Conservation (phyloP, 1,140 invertebrate species). For the Doryteuthis pealeii region DNA sequence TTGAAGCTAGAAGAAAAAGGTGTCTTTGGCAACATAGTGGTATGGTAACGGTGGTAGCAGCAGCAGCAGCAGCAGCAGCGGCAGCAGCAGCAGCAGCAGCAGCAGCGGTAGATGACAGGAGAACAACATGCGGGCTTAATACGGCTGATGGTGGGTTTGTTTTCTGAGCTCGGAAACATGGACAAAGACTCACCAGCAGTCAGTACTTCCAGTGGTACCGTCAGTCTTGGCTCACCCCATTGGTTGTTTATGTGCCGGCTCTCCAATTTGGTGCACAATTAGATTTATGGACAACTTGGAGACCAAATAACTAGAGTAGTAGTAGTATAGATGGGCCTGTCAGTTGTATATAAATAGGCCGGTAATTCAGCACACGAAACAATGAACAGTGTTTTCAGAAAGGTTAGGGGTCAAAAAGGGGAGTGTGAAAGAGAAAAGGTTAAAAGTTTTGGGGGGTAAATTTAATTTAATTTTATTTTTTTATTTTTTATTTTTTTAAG, state of each 20-base stretch:
- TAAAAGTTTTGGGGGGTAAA: too few relatives aligned
- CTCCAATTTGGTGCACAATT: neutral
- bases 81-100: neutral
- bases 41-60: neutral
- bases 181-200: conserved; percentile 7
- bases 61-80: neutral
- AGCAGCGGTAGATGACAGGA: neutral
- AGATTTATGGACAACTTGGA: neutral
- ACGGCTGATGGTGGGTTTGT: neutral
- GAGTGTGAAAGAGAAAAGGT: too few relatives aligned
- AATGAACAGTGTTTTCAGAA: too few relatives aligned
- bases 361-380: neutral
- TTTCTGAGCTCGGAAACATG: neutral
- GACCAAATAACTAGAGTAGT: neutral
- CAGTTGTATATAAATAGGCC: neutral
- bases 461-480: too few relatives aligned
- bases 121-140: neutral
- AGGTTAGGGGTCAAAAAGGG: too few relatives aligned
- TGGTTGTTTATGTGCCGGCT: neutral
- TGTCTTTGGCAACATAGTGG: neutral
- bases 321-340: neutral
- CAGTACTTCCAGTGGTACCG: neutral
- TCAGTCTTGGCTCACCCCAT: neutral
- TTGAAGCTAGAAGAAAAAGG: neutral
- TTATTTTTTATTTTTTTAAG: too few relatives aligned